These are phyloP conservation scores for Paguma larvata DNA, from an alignment of 2,797 vertebrate genomes.

Conservation along the genomic window DNA sequence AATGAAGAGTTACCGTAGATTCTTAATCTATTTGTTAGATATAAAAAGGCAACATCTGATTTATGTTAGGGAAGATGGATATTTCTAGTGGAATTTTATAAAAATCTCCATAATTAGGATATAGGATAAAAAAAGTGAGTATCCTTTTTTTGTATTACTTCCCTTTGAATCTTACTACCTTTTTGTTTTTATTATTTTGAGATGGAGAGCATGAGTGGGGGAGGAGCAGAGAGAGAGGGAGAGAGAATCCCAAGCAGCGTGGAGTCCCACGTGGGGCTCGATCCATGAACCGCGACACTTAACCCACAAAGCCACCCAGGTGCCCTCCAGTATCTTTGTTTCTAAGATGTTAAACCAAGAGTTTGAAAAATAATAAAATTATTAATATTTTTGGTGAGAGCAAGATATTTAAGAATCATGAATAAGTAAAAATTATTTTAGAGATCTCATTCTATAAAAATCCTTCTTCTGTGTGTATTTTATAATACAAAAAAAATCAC, in stretches of 20 bases:
- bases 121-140: not conserved
- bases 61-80: not conserved
- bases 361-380: not conserved
- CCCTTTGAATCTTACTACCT: not conserved
- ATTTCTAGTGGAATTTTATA: conserved; percentile 19
- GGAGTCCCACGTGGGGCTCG: too few species aligned
- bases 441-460: not conserved
- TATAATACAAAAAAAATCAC: not conserved
- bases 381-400: not conserved
- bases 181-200: not conserved
- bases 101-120: not conserved
- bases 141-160: not conserved
- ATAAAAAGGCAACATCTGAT: not conserved
- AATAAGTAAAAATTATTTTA: conserved; percentile 40
- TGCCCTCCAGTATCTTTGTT: not conserved
- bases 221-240: too few species aligned
- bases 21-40: not conserved
- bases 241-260: too few species aligned
- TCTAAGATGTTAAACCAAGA: not conserved
- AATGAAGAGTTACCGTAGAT: conserved; percentile 26
- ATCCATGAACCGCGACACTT: too few species aligned
- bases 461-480: not conserved
- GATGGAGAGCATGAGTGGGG: too few species aligned
- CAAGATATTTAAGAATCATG: conserved; percentile 21
- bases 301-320: too few species aligned